phyloP scores from a whole-genome alignment of 2,888 invertebrate genomes.

The Chrysolina oricalcia region DNA sequence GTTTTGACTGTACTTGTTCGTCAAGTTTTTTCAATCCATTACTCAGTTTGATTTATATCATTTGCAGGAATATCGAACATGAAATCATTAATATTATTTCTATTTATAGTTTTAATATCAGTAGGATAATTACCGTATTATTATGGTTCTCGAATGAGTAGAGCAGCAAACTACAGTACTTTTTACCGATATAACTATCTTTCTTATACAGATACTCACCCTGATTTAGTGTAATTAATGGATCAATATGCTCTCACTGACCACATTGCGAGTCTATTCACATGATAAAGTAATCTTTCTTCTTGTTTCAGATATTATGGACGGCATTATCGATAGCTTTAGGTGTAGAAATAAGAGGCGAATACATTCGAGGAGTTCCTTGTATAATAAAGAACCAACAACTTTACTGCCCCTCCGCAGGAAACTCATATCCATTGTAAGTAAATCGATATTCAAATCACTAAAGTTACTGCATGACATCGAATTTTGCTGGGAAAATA shows the following conservation, averaged over 20 bases:
- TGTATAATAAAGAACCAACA: constrained; percentile 93
- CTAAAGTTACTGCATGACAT: not conserved
- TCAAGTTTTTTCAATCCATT: too few relatives aligned
- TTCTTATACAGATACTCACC: too few relatives aligned
- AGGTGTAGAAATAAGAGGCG: constrained; percentile 90
- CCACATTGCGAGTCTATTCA: not conserved
- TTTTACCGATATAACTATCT: too few relatives aligned
- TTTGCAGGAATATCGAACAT: too few relatives aligned
- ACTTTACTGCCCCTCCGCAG: constrained; percentile 92
- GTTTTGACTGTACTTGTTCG: too few relatives aligned
- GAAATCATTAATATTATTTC: too few relatives aligned
- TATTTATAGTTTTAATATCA: too few relatives aligned
- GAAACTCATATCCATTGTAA: constrained; percentile 93
- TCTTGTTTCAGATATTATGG: constrained; percentile 86
- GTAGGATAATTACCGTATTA: too few relatives aligned
- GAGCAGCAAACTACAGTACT: too few relatives aligned
- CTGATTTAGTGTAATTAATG: not conserved
- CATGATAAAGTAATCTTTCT: not conserved
- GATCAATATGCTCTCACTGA: not conserved
- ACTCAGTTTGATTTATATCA: too few relatives aligned
- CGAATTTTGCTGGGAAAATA: too few relatives aligned
- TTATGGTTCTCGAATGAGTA: too few relatives aligned
- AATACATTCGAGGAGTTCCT: constrained; percentile 90
- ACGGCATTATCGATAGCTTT: constrained; percentile 90
- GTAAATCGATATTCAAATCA: constrained; percentile 65